Evolutionary conservation across 2,888 invertebrate species (phyloP).

Genomic region (Latrodectus hesperus): DNA sequence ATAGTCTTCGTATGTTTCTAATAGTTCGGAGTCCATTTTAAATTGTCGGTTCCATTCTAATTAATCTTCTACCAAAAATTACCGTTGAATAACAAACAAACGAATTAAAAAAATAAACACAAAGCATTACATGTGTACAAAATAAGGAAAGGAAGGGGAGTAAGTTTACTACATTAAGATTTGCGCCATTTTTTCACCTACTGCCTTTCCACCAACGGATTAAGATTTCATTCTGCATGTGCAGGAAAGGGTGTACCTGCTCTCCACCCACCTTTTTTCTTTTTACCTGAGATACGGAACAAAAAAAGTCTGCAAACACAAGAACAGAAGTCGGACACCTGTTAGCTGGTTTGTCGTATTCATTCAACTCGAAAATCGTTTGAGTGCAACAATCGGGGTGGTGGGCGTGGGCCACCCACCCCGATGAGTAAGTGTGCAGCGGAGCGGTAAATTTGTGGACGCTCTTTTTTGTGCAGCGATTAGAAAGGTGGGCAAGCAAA

Average conservation of each 20-base stretch:
- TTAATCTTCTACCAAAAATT: no score
- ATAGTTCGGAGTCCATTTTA: no score
- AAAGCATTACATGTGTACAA: no score
- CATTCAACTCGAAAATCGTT: conserved; percentile 9
- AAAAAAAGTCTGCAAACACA: not conserved
- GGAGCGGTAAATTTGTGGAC: conserved; percentile 43
- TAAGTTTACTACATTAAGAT: no score
- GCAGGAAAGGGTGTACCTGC: not conserved
- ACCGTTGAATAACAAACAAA: no score
- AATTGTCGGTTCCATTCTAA: no score
- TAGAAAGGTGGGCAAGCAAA: conserved; percentile 10
- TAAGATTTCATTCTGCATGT: no score
- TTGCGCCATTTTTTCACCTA: no score
- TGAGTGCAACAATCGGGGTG: conserved; percentile 28
- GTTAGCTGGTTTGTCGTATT: conserved; percentile 59
- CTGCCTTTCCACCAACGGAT: no score
- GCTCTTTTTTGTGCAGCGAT: conserved; percentile 24
- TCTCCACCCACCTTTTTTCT: not conserved
- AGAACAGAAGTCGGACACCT: conserved; percentile 19
- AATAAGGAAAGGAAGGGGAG: no score
- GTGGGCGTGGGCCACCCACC: conserved; percentile 51
- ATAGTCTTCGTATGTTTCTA: no score
- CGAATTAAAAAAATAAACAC: no score
- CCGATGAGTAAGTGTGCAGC: conserved; percentile 23
- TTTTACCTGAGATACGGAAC: not conserved